Percentiles rank a stretch among this genome's conserved stretches.
Conservation (phyloP, 2,888 invertebrate species). For the Papilio gigon region DNA sequence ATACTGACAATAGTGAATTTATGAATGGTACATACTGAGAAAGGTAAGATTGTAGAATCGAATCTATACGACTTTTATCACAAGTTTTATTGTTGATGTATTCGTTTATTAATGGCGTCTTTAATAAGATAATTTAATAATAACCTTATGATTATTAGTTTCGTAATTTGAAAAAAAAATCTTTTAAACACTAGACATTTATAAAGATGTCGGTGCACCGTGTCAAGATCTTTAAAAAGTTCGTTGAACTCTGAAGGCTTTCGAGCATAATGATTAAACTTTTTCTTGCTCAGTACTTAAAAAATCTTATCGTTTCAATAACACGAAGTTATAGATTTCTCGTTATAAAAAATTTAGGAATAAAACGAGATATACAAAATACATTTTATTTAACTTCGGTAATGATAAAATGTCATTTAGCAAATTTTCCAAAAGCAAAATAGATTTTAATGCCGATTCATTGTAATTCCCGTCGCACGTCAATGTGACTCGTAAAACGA, state of each 20-base stretch:
- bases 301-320: neutral
- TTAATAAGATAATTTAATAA: too few species aligned
- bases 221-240: constrained; percentile 12
- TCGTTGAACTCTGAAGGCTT: neutral
- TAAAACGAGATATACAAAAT: neutral
- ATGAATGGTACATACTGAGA: neutral
- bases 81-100: neutral
- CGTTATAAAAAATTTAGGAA: neutral
- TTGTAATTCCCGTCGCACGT: constrained; percentile 35
- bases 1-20: neutral
- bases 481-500: constrained; percentile 38
- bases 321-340: neutral
- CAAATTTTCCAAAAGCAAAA: constrained; percentile 22
- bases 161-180: neutral
- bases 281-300: neutral
- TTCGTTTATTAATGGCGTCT: neutral
- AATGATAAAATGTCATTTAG: neutral
- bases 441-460: constrained; percentile 31
- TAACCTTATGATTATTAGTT: too few species aligned
- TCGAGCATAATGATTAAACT: neutral
- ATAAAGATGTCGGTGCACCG: neutral
- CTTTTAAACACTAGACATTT: neutral
- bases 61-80: neutral
- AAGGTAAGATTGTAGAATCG: too few species aligned
- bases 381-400: neutral